Base-by-base conservation (phyloP, 1,140 invertebrate genomes). In the Centruroides vittatus region DNA sequence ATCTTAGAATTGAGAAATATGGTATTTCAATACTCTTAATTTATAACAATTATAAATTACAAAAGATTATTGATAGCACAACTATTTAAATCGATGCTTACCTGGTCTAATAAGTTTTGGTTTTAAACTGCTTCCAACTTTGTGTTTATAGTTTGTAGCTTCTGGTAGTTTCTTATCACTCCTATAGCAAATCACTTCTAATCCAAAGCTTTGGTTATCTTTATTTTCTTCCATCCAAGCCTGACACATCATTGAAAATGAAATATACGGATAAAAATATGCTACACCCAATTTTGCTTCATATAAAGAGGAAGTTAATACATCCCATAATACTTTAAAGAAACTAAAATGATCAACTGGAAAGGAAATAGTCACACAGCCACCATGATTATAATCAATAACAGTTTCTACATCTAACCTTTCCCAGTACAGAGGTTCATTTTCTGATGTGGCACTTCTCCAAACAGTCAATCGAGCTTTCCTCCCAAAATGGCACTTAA, bases 171-270 rank as follows among this genome's bases (percentile, higher is more conserved):
- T 57, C 53, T 67, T 67, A 51, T 70, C 71, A 57, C 68, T 69
- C n/a, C 67, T 55, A 57, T 69, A 71, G 58, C 67, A 70, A 48
- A 69, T 70, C 5, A 72, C 71, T 64, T 70, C 71, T 5, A 72
- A 53, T 4, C 70, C 71, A 65, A 72, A 72, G 5, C 66, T 61
- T 58, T 60, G 54, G 11, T 13, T 58, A 35, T 58, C 57, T n/a
- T 58, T 58, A 47, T 64, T 67, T 54, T 71, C 70, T 13, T 72
- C 66, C 69, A 73, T 72, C 59, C 69, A 67, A 11, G 70, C 71
- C 53, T 70, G 67, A 57, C 71, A 73, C 66, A 70, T 72, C 71
- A 73, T 73, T 0, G 69, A 59, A 55, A 73, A 73, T 5, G 64
- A 63, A 1, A 70, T 65, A 50, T 67, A 69, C 9, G 69, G 70